Base-by-base conservation (phyloP, 2,888 invertebrate species). In the Portevinia maculata region DNA sequence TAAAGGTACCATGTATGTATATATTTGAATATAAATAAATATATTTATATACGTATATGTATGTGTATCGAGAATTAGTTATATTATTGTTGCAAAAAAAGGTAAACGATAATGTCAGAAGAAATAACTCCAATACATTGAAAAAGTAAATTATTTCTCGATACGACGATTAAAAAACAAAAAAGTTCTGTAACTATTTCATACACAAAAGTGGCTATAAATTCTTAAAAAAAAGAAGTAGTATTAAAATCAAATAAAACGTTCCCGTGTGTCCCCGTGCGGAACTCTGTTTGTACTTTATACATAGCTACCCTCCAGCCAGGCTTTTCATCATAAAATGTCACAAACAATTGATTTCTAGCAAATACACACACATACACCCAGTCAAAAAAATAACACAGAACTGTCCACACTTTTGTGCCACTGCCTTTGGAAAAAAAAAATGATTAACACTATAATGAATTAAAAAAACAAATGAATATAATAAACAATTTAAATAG, bases 351-450 rank as follows among this genome's bases (percentile, higher is more conserved):
- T 7, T 8, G 9, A 52, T 52, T 15, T 3, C 41, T 17, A 67
- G 24, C 9, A 67, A 34, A 21, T 34, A 55, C 19, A 41, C 37
- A 30, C n/a, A 28, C 8, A 52, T n/a, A n/a, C n/a, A n/a, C n/a
- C n/a, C 6, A 52, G 13, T 34, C 11, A 60, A 32, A 21, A 32
- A 17, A 30, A 24, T 5, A 32, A 41, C 11, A 64, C 55, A 65
- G 30, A 15, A 60, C 64, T 74, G 64, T 64, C 64, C 46, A 67
- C 76, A 76, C 69, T 57, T 70, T 76, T 76, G 69, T 62, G 76
- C 57, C 76, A 76, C 76, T 76, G 76, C 69, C 67, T 69, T 76
- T 76, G 32, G n/a, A n/a, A n/a, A 57, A 62, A 46, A 37, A 69
- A 59, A 55, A 46, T 28, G 28, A 69, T 44, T 30, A 37, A 48